Percentiles rank a stretch among this genome's conserved stretches.
These are phyloP conservation scores for Campoletis raptor DNA, from an alignment of 2,888 invertebrate species.

Conservation along the genomic window DNA sequence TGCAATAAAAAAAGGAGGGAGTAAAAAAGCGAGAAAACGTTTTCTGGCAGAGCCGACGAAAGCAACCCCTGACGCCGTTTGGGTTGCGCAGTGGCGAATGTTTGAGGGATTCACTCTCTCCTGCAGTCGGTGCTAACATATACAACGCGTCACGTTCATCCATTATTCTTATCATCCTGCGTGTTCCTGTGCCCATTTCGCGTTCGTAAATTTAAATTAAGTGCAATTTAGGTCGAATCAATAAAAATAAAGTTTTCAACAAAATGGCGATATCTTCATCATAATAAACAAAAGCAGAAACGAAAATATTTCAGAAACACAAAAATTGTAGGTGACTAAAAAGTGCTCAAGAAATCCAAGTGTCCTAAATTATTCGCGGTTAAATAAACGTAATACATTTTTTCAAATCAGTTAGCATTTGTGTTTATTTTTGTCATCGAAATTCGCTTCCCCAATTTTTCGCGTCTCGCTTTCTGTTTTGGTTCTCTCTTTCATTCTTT, in stretches of 20 bases:
- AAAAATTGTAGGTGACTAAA: background rate
- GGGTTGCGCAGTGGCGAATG: conserved; percentile 72
- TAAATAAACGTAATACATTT: background rate
- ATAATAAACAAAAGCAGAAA: background rate
- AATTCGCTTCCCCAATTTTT: background rate
- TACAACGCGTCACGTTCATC: conserved; percentile 45
- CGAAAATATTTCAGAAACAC: background rate
- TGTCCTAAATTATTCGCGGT: background rate
- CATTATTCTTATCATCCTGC: conserved; percentile 30
- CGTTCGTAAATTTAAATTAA: background rate
- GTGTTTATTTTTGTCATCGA: background rate
- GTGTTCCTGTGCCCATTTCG: conserved; percentile 8
- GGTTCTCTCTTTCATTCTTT: background rate
- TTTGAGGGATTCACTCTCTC: conserved; percentile 61
- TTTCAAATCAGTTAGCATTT: background rate
- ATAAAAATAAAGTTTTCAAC: background rate
- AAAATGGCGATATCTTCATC: background rate
- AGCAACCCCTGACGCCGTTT: conserved; percentile 31
- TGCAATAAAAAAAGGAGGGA: conserved; percentile 28
- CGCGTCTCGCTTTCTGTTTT: background rate
- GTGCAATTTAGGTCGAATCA: conserved; percentile 2
- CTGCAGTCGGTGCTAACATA: conserved; percentile 62
- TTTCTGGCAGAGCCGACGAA: conserved; percentile 36
- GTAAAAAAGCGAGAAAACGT: conserved; percentile 29
- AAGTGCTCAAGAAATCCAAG: background rate